Evolutionary conservation across 2,797 vertebrate species (phyloP), one percentile per base, ranked within the genome.

Genomic region (Amphiprion clarkii): DNA sequence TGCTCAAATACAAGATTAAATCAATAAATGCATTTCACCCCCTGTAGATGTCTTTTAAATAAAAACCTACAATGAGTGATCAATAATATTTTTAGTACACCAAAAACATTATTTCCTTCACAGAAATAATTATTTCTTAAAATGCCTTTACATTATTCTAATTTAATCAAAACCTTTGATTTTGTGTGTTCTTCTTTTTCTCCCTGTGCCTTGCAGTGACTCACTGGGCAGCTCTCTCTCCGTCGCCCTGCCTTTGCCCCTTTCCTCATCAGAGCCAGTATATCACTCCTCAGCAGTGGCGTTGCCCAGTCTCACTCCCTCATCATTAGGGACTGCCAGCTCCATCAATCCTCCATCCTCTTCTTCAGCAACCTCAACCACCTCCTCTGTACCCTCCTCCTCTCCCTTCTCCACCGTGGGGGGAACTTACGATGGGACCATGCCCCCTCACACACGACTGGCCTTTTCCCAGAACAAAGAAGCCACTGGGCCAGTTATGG

Each of bases 201-300:
- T 70, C 27, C 16, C 56, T 36, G 67, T 57, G 54, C 70, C 39
- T 59, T 68, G 55, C 91, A 99, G 97, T 90, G 97, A 98, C 88
- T 94, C 96, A 76, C 87, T 97, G 94, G 95, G 94, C 93, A 95
- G 95, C 91, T 93, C 97, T 87, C 92, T 96, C 74, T 95, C 97
- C 23, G 93, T 96, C 67, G 90, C 96, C 82, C 96, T 93, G 93
- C 91, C 97, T 82, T 91, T 94, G 85, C 94, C 97, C 85, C 96
- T 93, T 92, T 92, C 96, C 87, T 94, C 96, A 74, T 96, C 96
- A 81, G 96, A 96, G 76, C 93, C 96, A 42, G 96, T 95, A 76
- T 97, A 96, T 81, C 95, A 96, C 77, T 93, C 96, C 67, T 93
- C 97, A 49, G 91, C 93, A 0, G 89, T 94, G 88, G 92, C 96